Conservation (phyloP, 2,888 invertebrate species). For the Bellardia bayeri region DNA sequence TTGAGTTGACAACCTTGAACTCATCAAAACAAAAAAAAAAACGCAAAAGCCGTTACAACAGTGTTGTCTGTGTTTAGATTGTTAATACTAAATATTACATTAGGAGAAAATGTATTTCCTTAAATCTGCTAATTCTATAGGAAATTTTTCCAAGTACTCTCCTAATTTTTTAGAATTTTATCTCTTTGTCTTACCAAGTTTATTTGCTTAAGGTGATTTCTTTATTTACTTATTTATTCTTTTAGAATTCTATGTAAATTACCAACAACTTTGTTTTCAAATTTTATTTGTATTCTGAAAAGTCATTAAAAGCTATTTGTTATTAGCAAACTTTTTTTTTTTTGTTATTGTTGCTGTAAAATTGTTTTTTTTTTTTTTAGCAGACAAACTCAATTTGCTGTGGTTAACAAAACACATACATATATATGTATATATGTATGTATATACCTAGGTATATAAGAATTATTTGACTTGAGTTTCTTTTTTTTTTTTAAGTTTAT, state of each 20-base stretch:
- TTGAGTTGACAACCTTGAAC: too few relatives aligned
- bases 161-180: too few relatives aligned
- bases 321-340: slow-evolving; percentile 18
- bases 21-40: too few relatives aligned
- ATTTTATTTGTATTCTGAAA: slow-evolving; percentile 23
- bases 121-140: too few relatives aligned
- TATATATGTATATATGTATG: background rate
- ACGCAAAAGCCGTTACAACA: too few relatives aligned
- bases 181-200: background rate
- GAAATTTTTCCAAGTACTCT: too few relatives aligned
- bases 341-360: too few relatives aligned
- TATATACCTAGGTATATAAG: too few relatives aligned
- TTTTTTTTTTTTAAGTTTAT: background rate
- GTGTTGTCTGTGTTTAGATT: too few relatives aligned
- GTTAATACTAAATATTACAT: too few relatives aligned
- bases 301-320: slow-evolving; percentile 35
- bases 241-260: too few relatives aligned
- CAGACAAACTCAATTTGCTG: background rate
- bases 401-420: background rate
- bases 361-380: slow-evolving; percentile 5
- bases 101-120: too few relatives aligned
- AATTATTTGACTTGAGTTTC: slow-evolving; percentile 10
- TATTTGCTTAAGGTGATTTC: slow-evolving; percentile 34
- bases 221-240: background rate
- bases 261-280: background rate